These are phyloP conservation scores for Chironomus tentans DNA, from an alignment of 2,888 invertebrate species.

Conservation along the genomic window DNA sequence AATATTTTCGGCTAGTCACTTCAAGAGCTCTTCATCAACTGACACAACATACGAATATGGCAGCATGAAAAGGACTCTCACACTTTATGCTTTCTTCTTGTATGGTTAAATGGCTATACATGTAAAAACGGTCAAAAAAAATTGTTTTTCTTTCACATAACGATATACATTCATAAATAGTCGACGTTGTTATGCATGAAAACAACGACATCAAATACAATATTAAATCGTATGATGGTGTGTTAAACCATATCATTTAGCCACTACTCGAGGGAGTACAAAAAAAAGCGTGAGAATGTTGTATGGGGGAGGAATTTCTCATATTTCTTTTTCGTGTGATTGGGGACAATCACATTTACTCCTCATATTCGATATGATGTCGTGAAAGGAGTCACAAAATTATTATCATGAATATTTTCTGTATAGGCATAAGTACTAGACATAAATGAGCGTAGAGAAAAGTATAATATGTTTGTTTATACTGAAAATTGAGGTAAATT, in stretches of 20 bases:
- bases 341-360: slow-evolving; percentile 16
- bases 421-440: not conserved
- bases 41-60: slow-evolving; percentile 11
- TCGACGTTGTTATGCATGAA: not conserved
- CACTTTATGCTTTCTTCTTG: not conserved
- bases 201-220: not conserved
- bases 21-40: slow-evolving; percentile 24
- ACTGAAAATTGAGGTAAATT: not conserved
- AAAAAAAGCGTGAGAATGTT: not conserved
- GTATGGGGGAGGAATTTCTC: not conserved
- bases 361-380: not conserved
- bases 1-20: slow-evolving; percentile 18
- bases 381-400: not conserved
- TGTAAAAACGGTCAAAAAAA: not conserved
- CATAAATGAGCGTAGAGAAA: slow-evolving; percentile 13
- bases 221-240: not conserved
- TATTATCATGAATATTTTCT: too few species aligned
- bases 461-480: not conserved
- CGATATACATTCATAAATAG: not conserved
- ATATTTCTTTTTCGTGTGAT: slow-evolving; percentile 1
- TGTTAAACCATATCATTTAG: not conserved
- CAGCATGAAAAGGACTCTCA: slow-evolving; percentile 4
- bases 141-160: not conserved
- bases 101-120: not conserved
- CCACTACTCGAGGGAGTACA: not conserved